A percentile compares a stretch with the other conserved stretches of the same genome.
Conservation (phyloP, 2,113 vertebrate genomes). For the Dicentrarchus labrax region DNA sequence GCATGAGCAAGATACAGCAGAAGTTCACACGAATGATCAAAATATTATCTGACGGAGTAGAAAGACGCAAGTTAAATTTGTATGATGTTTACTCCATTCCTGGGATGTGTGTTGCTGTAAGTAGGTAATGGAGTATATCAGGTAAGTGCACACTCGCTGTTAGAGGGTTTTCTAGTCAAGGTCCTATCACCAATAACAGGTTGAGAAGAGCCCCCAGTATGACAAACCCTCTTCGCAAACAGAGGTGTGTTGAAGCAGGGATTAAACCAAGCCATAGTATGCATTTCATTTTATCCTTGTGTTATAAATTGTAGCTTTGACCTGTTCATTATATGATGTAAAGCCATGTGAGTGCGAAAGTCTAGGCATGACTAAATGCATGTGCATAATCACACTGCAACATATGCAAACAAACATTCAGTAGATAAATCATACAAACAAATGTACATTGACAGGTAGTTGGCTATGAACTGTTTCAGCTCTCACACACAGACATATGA, state of each 20-base stretch:
- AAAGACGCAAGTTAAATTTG: conserved; percentile 15
- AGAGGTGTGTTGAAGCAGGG: conserved; percentile 1
- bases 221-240: background rate
- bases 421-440: background rate
- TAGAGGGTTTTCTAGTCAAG: conserved; percentile 23
- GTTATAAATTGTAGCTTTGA: background rate
- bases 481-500: conserved; percentile 34
- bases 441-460: background rate
- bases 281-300: background rate
- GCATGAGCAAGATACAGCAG: background rate
- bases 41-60: conserved; percentile 7
- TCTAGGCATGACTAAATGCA: background rate
- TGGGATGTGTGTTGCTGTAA: conserved; percentile 2
- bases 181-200: conserved; percentile 19
- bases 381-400: background rate
- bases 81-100: conserved; percentile 32
- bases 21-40: background rate
- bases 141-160: conserved; percentile 5
- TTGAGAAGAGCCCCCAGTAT: background rate
- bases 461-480: background rate
- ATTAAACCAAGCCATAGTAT: background rate
- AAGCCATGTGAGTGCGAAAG: background rate
- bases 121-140: conserved; percentile 46
- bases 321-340: too few relatives aligned
- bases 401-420: background rate